Evolutionary conservation across 2,113 vertebrate species (phyloP).

Genomic region (Echinops telfairi): DNA sequence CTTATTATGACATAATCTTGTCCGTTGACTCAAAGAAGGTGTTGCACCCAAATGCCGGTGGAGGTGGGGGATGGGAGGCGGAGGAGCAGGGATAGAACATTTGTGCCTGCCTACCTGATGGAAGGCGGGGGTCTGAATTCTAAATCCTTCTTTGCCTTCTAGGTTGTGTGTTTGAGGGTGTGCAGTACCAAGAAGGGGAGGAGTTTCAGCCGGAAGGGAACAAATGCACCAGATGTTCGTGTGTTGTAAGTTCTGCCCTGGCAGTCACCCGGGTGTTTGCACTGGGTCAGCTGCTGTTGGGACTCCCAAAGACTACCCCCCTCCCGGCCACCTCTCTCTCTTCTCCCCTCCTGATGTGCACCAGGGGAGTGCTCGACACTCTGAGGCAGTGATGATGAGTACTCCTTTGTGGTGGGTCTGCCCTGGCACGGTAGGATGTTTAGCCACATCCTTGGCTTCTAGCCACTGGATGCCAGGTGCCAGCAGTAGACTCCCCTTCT

Average conservation of each 20-base stretch:
- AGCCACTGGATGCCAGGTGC: neutral
- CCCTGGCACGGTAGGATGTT: neutral
- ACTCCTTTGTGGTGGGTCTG: neutral
- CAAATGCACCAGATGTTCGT: slow-evolving; percentile 95
- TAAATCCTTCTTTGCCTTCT: slow-evolving; percentile 72
- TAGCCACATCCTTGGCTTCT: neutral
- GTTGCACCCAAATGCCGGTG: neutral
- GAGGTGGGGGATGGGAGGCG: neutral
- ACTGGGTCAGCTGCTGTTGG: neutral
- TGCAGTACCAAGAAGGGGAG: slow-evolving; percentile 94
- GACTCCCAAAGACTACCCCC: neutral
- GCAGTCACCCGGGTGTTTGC: neutral
- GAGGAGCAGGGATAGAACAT: neutral
- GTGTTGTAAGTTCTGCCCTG: slow-evolving; percentile 91
- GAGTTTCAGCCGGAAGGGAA: slow-evolving; percentile 95
- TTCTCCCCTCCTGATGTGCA: neutral
- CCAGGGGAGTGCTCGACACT: neutral
- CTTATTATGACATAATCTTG: neutral
- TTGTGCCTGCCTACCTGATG: neutral
- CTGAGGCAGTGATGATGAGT: neutral
- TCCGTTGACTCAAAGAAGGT: neutral
- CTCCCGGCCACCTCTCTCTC: neutral
- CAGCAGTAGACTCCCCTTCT: neutral
- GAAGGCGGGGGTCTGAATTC: neutral
- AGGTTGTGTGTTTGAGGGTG: slow-evolving; percentile 97